phyloP scores from a whole-genome alignment of 2,888 invertebrate genomes.

The Lasioglossum leucozonium region DNA sequence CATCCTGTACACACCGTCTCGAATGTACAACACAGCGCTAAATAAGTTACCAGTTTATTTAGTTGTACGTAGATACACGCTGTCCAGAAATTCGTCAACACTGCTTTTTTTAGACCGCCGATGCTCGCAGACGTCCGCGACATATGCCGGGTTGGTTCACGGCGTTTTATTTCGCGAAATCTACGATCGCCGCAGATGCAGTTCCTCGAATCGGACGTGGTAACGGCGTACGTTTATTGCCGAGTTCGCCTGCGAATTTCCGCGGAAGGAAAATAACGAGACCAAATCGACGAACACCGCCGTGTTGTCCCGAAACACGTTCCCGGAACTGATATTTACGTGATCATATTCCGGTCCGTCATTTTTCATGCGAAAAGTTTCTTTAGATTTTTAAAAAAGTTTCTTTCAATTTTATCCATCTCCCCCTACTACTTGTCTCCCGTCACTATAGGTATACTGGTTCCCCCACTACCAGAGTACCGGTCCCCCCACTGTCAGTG shows the following conservation, averaged over 20 bases:
- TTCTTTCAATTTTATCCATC: too few species aligned
- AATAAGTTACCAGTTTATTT: not conserved
- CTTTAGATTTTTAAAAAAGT: too few species aligned
- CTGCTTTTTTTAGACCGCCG: not conserved
- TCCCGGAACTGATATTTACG: slow-evolving; percentile 28
- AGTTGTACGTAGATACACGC: not conserved
- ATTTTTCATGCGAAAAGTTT: not conserved
- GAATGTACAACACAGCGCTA: not conserved
- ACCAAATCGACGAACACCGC: slow-evolving; percentile 20
- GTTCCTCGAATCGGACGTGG: slow-evolving; percentile 40
- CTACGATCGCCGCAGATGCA: not conserved
- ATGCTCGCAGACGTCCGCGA: not conserved
- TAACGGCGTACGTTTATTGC: slow-evolving; percentile 15
- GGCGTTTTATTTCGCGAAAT: slow-evolving; percentile 24
- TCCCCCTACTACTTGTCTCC: too few species aligned
- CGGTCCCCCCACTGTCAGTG: too few species aligned
- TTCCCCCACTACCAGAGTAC: too few species aligned
- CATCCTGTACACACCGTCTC: not conserved
- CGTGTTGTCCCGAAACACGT: not conserved
- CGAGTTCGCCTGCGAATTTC: slow-evolving; percentile 29
- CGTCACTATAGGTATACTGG: too few species aligned
- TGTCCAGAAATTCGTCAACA: too few species aligned
- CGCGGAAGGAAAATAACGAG: slow-evolving; percentile 52
- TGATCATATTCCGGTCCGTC: not conserved
- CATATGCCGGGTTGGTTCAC: not conserved